A percentile compares a stretch with the other conserved stretches of the same genome.
Evolutionary conservation across 1,140 invertebrate genomes (phyloP).

Genomic region (Caenorhabditis brenneri): DNA sequence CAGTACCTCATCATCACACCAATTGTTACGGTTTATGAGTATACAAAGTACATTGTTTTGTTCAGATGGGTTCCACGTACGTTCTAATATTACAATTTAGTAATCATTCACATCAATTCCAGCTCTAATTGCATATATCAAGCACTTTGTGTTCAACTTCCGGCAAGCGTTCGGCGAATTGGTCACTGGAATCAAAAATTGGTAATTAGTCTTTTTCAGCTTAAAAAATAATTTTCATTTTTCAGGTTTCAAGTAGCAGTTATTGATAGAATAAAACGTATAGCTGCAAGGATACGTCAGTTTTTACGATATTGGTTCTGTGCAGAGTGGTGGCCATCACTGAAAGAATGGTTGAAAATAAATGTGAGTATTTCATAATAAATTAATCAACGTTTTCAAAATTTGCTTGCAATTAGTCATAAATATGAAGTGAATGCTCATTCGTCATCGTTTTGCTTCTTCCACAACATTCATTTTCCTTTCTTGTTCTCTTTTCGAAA

Average conservation of each 20-base stretch:
- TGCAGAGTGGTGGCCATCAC: constrained; percentile 56
- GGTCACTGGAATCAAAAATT: neutral
- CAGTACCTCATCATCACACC: constrained; percentile 7
- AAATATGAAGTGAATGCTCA: neutral
- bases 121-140: constrained; percentile 41
- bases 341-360: constrained; percentile 49
- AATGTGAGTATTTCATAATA: neutral
- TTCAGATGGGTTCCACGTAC: constrained; percentile 50
- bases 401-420: neutral
- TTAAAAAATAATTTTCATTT: no score
- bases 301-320: constrained; percentile 57
- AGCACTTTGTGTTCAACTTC: constrained; percentile 41
- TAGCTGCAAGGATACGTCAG: constrained; percentile 3
- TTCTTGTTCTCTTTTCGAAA: neutral
- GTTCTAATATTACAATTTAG: neutral
- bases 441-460: neutral
- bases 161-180: neutral
- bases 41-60: constrained; percentile 40
- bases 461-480: neutral
- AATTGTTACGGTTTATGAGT: constrained; percentile 34
- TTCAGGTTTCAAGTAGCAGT: neutral
- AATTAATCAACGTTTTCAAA: neutral
- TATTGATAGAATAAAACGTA: neutral
- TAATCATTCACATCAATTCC: neutral
- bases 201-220: neutral